Base-by-base conservation (phyloP, 2,113 vertebrate genomes). In the Laticauda laticaudata region DNA sequence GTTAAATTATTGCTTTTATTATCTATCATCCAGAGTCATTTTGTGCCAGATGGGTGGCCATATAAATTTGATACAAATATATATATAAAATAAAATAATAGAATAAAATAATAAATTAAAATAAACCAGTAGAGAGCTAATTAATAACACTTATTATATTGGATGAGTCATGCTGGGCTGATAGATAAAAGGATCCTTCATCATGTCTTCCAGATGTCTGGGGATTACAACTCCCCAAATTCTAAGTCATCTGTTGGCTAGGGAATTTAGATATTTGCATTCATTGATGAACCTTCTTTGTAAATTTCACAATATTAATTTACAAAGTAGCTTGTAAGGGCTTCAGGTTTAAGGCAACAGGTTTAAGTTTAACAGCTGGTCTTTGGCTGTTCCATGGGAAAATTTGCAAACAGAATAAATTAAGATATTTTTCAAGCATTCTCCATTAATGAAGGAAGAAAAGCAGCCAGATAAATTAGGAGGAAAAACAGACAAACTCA, bases 371-470 rank as follows among this genome's bases (percentile, higher is more conserved):
- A 39, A 39, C 90, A 56, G 9, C 0, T 69, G 34, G 61, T 69
- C 86, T 92, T 51, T 64, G n/a, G 26, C 64, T 64, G 61, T n/a
- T 88, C 34, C 91, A 95, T 92, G n/a, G 91, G 23, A 26, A 55
- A 92, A 93, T 0, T 51, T 90, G 18, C 34, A 39, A 39, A 39
- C 34, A 39, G 34, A 39, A 39, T 39, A 39, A 39, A 39, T 39
- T 39, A 39, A 39, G 34, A 39, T 39, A 39, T 23, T 94, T 3
- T 39, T 91, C 91, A 89, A 11, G 86, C 61, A 24, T 43, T 23
- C 51, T 54, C 75, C 39, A 34, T 24, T 45, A 39, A 26, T 45
- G 1, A 59, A 91, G 75, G 90, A 91, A 11, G 2, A 92, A 21
- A 10, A 64, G 10, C 0, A 23, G 21, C 61, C 1, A 39, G 5